A percentile compares a stretch with the other conserved stretches of the same genome.
These are phyloP conservation scores for Cosmia trapezina DNA, from an alignment of 2,888 invertebrate genomes.

Conservation along the genomic window DNA sequence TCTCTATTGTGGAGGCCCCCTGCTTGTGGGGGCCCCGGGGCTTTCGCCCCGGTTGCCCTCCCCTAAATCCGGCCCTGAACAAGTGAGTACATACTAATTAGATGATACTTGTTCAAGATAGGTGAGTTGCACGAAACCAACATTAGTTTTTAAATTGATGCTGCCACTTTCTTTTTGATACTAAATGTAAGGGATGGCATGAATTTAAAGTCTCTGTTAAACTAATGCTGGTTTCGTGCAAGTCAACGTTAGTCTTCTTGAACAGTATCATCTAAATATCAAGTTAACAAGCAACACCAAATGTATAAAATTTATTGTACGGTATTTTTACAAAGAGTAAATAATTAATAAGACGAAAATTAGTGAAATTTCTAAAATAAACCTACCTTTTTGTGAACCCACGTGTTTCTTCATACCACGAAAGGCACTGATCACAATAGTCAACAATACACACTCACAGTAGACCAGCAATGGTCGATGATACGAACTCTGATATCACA, in stretches of 20 bases:
- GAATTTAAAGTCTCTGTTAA: too few relatives aligned
- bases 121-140: too few relatives aligned
- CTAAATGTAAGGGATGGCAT: too few relatives aligned
- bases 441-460: constrained; percentile 17
- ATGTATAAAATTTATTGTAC: background rate
- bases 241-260: too few relatives aligned
- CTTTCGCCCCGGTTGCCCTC: too few relatives aligned
- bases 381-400: constrained; percentile 28
- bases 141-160: too few relatives aligned
- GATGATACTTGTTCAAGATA: too few relatives aligned
- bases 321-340: background rate
- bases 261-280: background rate
- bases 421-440: constrained; percentile 4
- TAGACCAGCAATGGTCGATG: constrained; percentile 20
- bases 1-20: too few relatives aligned
- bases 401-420: constrained; percentile 19
- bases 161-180: too few relatives aligned
- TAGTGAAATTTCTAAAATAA: background rate
- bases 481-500: constrained; percentile 23
- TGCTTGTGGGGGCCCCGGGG: too few relatives aligned
- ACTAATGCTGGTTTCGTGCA: too few relatives aligned
- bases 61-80: too few relatives aligned
- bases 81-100: background rate
- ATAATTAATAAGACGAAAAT: background rate
- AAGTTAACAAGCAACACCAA: background rate